phyloP scores from a whole-genome alignment of 2,797 vertebrate genomes.

The Muraenolepis orangiensis region DNA sequence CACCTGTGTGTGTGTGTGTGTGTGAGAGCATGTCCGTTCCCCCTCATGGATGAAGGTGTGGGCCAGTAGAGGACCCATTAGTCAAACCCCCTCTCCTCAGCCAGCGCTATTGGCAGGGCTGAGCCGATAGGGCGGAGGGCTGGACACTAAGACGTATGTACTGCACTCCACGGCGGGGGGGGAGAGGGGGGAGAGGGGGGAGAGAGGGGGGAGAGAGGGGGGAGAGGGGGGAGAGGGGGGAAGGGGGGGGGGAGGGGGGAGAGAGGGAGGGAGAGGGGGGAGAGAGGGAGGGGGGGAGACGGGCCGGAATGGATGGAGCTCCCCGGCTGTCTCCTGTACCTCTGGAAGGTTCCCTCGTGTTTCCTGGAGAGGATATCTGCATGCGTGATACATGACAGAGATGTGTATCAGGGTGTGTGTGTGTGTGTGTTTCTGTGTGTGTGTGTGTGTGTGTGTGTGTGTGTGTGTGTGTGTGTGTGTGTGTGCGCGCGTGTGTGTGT shows the following conservation, averaged over 20 bases:
- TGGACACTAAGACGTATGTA: conserved; percentile 66
- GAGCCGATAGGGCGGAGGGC: conserved; percentile 50
- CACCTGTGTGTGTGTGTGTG: conserved; percentile 8
- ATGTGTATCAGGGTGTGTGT: background rate
- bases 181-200: conserved; percentile 15
- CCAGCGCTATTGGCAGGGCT: conserved; percentile 62
- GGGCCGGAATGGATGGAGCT: conserved; percentile 48
- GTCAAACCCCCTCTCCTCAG: conserved; percentile 60
- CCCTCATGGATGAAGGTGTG: too few relatives aligned
- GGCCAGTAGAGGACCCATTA: conserved; percentile 56
- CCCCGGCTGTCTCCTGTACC: conserved; percentile 42
- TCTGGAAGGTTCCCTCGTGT: conserved; percentile 51
- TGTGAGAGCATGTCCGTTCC: conserved; percentile 6
- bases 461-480: background rate
- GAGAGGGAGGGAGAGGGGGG: conserved; percentile 15
- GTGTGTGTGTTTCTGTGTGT: background rate
- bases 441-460: conserved; percentile 6
- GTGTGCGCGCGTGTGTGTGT: background rate
- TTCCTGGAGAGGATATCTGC: conserved; percentile 47
- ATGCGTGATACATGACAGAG: background rate
- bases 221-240: conserved; percentile 50
- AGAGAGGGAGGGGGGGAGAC: conserved; percentile 38
- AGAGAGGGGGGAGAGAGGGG: conserved; percentile 37
- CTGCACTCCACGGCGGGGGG: conserved; percentile 41
- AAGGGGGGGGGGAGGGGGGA: conserved; percentile 29